A percentile compares a stretch with the other conserved stretches of the same genome.
These are phyloP conservation scores for Hydractinia echinata DNA, from an alignment of 30 jellyfish, hydroid and myxozoan species.

Conservation along the genomic window DNA sequence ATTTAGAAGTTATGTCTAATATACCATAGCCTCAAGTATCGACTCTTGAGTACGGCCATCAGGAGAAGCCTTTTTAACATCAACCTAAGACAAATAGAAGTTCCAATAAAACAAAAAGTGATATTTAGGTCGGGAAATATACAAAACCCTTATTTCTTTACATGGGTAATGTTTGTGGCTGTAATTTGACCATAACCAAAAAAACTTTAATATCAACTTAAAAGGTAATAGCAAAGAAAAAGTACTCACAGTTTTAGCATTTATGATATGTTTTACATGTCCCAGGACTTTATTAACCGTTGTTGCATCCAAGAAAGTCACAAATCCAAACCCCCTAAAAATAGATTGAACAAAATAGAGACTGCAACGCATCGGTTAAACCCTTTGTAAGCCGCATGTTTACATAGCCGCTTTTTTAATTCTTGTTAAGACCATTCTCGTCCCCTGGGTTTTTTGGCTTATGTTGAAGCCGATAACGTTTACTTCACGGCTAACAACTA, in stretches of 20 bases:
- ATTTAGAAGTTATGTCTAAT: neutral
- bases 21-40: constrained; percentile 71
- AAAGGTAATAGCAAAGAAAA: neutral
- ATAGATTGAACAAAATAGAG: neutral
- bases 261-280: constrained; percentile 55
- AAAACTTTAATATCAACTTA: neutral
- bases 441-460: too few relatives aligned
- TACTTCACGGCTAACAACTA: too few relatives aligned
- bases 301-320: constrained; percentile 73
- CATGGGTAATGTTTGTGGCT: neutral
- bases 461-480: too few relatives aligned
- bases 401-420: too few relatives aligned
- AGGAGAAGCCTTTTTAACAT: constrained; percentile 91
- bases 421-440: too few relatives aligned
- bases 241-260: constrained; percentile 70
- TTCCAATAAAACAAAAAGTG: neutral
- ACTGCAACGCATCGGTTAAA: too few relatives aligned
- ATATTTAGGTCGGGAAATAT: neutral
- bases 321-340: constrained; percentile 94
- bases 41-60: constrained; percentile 81
- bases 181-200: neutral
- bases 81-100: constrained; percentile 39
- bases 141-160: neutral
- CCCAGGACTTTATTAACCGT: constrained; percentile 63
- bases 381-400: too few relatives aligned